Evolutionary conservation across 1,140 invertebrate genomes (phyloP).

Genomic region (Leptestheria dahalacensis): DNA sequence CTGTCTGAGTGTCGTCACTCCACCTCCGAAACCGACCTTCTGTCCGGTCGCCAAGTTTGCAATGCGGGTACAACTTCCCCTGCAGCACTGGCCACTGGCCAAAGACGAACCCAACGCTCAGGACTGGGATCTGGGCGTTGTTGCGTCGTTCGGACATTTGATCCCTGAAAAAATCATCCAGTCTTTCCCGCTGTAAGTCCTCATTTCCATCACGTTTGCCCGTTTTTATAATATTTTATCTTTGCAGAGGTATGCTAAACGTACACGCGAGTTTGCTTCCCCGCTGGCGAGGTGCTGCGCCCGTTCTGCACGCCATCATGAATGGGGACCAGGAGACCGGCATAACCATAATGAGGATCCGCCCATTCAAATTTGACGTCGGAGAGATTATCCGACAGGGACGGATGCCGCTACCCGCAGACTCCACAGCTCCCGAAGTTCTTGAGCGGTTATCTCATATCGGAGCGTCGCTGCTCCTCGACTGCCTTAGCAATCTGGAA

Average conservation of each 20-base stretch:
- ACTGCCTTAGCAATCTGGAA: slow-evolving; percentile 44
- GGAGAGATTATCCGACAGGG: slow-evolving; percentile 61
- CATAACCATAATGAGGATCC: slow-evolving; percentile 75
- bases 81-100: slow-evolving; percentile 40
- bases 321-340: slow-evolving; percentile 70
- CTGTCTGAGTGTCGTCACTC: slow-evolving; percentile 42
- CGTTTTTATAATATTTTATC: slow-evolving; percentile 1
- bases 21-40: slow-evolving; percentile 26
- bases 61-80: slow-evolving; percentile 29
- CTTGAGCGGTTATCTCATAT: slow-evolving; percentile 43
- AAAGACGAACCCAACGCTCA: slow-evolving; percentile 19
- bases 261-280: slow-evolving; percentile 84
- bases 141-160: slow-evolving; percentile 54
- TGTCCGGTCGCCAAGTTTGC: slow-evolving; percentile 39
- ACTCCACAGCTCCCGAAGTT: slow-evolving; percentile 50
- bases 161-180: slow-evolving; percentile 46
- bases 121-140: slow-evolving; percentile 45
- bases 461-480: slow-evolving; percentile 49
- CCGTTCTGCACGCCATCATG: slow-evolving; percentile 64
- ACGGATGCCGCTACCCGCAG: slow-evolving; percentile 38
- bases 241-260: slow-evolving; percentile 71
- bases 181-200: slow-evolving; percentile 43
- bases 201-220: not conserved
- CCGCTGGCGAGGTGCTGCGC: slow-evolving; percentile 79
- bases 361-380: slow-evolving; percentile 65